Conservation (phyloP, 2,888 invertebrate species). For the Suillia variegata region DNA sequence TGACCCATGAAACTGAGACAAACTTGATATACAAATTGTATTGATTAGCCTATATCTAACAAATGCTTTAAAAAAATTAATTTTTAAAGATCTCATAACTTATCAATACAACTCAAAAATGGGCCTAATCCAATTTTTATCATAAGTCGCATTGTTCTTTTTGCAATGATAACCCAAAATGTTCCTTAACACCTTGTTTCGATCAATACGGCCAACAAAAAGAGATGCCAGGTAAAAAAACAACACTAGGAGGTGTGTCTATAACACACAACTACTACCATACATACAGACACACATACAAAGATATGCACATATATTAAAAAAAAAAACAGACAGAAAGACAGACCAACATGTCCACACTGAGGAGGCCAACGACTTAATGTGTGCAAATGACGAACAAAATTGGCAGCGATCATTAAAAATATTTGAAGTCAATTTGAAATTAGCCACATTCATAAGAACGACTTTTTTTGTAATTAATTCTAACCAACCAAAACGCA, state of each 20-base stretch:
- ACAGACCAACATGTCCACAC: background rate
- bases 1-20: no score
- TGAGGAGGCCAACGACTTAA: constrained; percentile 26
- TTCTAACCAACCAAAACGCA: constrained; percentile 50
- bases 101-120: no score
- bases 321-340: constrained; percentile 21
- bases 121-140: no score
- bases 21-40: no score
- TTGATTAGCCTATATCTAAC: no score
- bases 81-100: no score
- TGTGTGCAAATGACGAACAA: constrained; percentile 41
- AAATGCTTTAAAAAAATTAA: no score
- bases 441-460: constrained; percentile 48
- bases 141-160: no score
- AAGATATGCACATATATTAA: constrained; percentile 16
- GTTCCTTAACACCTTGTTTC: no score
- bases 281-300: constrained; percentile 7
- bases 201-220: background rate
- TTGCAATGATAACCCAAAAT: no score
- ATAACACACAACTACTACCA: background rate
- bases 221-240: background rate
- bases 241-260: background rate
- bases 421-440: constrained; percentile 34
- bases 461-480: constrained; percentile 51
- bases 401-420: constrained; percentile 48